Conservation (phyloP, 2,797 vertebrate genomes). For the Micropoecilia bifurca region DNA sequence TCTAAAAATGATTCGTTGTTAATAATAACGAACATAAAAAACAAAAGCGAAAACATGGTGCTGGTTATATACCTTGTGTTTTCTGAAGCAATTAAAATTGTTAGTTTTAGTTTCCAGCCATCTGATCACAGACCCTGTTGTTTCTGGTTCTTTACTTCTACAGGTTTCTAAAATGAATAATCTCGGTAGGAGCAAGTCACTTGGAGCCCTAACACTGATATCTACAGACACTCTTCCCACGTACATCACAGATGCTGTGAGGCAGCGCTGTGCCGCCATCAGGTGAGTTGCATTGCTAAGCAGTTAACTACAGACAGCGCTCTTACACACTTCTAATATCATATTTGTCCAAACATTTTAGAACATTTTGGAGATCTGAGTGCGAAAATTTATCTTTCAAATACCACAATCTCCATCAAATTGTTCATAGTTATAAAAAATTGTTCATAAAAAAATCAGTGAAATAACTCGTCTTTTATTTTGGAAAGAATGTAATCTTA, state of each 20-base stretch:
- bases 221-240: conserved; percentile 91
- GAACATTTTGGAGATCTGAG: neutral
- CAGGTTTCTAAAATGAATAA: conserved; percentile 73
- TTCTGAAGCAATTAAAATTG: neutral
- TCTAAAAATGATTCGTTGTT: neutral
- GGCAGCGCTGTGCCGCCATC: conserved; percentile 87
- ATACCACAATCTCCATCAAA: neutral
- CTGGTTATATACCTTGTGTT: neutral
- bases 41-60: neutral
- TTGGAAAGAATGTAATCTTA: neutral
- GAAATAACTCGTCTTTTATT: neutral
- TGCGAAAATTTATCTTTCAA: neutral
- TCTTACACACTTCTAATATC: neutral
- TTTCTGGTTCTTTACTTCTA: conserved; percentile 12
- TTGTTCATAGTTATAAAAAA: neutral
- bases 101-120: neutral
- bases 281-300: conserved; percentile 77
- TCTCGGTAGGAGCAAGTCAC: conserved; percentile 83
- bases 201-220: conserved; percentile 85
- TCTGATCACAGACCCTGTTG: neutral
- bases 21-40: neutral
- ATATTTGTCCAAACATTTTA: neutral
- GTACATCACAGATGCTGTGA: conserved; percentile 89
- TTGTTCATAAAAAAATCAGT: neutral
- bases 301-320: neutral